Evolutionary conservation across 2,888 invertebrate genomes (phyloP).

Genomic region (Dasypogon diadema): DNA sequence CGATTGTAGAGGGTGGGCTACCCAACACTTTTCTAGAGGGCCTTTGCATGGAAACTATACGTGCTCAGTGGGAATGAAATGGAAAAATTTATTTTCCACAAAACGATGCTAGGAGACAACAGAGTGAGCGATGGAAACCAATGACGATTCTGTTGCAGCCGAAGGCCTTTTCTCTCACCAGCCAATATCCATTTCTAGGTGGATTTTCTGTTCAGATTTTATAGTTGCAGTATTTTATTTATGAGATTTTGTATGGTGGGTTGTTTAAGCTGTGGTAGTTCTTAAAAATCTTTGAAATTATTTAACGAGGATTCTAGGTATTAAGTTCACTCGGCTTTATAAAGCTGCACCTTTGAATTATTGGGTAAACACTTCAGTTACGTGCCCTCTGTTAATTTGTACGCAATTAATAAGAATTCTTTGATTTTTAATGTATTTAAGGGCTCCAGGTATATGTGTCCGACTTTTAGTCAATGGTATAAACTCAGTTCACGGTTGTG

Average conservation of each 20-base stretch:
- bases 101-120: constrained; percentile 12
- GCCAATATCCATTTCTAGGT: neutral
- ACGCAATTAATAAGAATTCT: too few relatives aligned
- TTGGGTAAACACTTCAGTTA: too few relatives aligned
- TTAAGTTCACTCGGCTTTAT: too few relatives aligned
- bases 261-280: constrained; percentile 9
- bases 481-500: too few relatives aligned
- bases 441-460: too few relatives aligned
- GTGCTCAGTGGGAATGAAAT: constrained; percentile 26
- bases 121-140: constrained; percentile 36
- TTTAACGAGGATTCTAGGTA: too few relatives aligned
- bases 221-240: constrained; percentile 32
- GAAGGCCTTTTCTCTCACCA: neutral
- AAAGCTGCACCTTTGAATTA: too few relatives aligned
- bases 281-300: constrained; percentile 5
- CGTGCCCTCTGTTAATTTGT: too few relatives aligned
- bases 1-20: constrained; percentile 9
- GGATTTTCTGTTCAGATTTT: constrained; percentile 6
- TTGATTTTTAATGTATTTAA: too few relatives aligned
- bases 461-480: too few relatives aligned
- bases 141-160: constrained; percentile 29
- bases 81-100: constrained; percentile 43
- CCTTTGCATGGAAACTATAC: constrained; percentile 26
- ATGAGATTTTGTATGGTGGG: constrained; percentile 19
- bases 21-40: constrained; percentile 4